Evolutionary conservation across 1,140 invertebrate genomes (phyloP), one percentile per base, ranked within the genome.

Genomic region (Steinernema khuongi): DNA sequence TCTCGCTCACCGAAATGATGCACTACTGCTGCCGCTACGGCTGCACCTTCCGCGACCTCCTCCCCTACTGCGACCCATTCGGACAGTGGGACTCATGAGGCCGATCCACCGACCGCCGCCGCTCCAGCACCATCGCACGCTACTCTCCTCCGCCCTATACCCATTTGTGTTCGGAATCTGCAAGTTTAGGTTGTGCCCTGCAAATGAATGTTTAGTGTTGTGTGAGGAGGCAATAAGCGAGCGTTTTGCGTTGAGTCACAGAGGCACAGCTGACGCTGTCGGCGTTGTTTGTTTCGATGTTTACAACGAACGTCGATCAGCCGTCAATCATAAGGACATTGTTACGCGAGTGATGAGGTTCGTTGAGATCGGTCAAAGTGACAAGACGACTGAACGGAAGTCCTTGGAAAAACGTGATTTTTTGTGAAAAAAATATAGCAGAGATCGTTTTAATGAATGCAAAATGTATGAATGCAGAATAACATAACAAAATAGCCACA

Each of bases 11-110:
- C 7, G 76, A 77, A 44, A 79, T 77, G 76, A 77, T 78, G 76
- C 70, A 73, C 32, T 78, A 68, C 31, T 77, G 76, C 19, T 77
- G 76, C 33, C 14, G 32, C n/a, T 78, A 73, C 43, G 76, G 76
- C 44, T 77, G 76, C 76, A 41, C 43, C 28, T 74, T 79, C 60
- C 32, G 76, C n/a, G 76, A 77, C 31, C 31, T 77, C 26, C 50
- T 79, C 31, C 76, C 76, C n/a, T 77, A 77, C 68, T 77, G 76
- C 67, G 76, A 78, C 50, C 75, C 75, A 29, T 77, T 77, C 50
- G 75, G 75, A 14, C 68, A 77, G 11, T 77, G 75, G 75, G 75
- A 76, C 68, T 76, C 75, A 18, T 76, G 41, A 72, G 31, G 22
- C 4, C 14, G 50, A 41, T 41, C 36, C n/a, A n/a, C n/a, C n/a